These are phyloP conservation scores for Dyspetes luteomarginatus DNA, from an alignment of 2,888 invertebrate genomes.

Conservation along the genomic window DNA sequence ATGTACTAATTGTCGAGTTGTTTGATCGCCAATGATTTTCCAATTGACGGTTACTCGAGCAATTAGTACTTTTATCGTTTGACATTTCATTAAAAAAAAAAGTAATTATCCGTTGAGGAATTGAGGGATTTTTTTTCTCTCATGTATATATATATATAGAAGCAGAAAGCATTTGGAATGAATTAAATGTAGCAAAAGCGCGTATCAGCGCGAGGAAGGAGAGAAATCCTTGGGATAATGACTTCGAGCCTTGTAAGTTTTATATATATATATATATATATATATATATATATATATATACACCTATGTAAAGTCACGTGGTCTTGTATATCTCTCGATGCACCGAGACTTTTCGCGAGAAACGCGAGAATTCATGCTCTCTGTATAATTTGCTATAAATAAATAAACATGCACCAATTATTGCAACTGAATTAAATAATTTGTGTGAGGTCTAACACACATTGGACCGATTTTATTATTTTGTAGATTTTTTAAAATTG, in stretches of 20 bases:
- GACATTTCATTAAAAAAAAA: constrained; percentile 1
- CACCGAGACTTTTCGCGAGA: neutral
- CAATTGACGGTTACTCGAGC: constrained; percentile 47
- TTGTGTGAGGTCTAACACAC: too few relatives aligned
- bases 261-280: neutral
- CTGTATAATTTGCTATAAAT: too few relatives aligned
- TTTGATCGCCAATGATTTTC: constrained; percentile 29
- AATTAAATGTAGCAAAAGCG: neutral
- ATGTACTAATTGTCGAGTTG: constrained; percentile 41
- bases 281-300: neutral
- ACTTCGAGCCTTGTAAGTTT: constrained; percentile 35
- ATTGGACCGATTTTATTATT: too few relatives aligned
- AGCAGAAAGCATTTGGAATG: constrained; percentile 5
- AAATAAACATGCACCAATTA: neutral
- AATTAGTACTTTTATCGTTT: constrained; percentile 17
- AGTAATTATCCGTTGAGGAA: neutral
- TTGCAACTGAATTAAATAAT: too few relatives aligned
- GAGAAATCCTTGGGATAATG: constrained; percentile 56
- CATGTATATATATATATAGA: neutral
- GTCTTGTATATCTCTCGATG: neutral
- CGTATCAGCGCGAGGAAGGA: constrained; percentile 43
- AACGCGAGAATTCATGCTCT: neutral
- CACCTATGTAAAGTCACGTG: neutral
- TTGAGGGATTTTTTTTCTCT: neutral
- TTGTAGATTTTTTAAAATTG: too few relatives aligned